Conservation (phyloP, 2,797 vertebrate genomes). For the Silurus aristotelis region DNA sequence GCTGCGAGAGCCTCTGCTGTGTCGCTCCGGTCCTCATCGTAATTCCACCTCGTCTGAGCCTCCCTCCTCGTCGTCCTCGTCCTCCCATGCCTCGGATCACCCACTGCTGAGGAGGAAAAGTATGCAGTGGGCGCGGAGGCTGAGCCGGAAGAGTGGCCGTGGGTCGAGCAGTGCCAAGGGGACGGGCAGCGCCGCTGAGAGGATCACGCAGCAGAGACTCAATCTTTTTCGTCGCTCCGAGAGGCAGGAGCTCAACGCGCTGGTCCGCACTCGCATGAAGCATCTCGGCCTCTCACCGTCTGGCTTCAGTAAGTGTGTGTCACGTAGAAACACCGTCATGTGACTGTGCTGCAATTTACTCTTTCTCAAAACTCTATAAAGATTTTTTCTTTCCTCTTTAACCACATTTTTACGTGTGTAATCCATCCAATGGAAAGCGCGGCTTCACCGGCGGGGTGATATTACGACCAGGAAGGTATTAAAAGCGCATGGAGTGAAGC, state of each 20-base stretch:
- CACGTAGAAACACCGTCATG: neutral
- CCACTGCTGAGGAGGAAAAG: conserved; percentile 83
- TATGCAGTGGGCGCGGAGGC: conserved; percentile 84
- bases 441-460: no score
- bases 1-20: conserved; percentile 76
- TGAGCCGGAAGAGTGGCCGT: conserved; percentile 81
- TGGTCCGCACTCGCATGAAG: conserved; percentile 83
- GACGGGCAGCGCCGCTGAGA: conserved; percentile 75
- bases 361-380: neutral
- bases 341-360: neutral
- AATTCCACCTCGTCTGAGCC: conserved; percentile 82
- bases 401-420: no score
- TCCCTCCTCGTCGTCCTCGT: conserved; percentile 67
- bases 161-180: conserved; percentile 72
- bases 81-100: conserved; percentile 78
- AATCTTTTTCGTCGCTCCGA: conserved; percentile 81
- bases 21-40: conserved; percentile 72
- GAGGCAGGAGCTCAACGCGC: conserved; percentile 81
- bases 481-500: no score
- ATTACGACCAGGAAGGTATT: no score
- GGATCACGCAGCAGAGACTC: conserved; percentile 83
- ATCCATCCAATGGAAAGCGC: no score
- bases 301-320: conserved; percentile 79
- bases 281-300: conserved; percentile 81
- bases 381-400: no score